These are phyloP conservation scores for Tipula helvola DNA, from an alignment of 2,888 invertebrate genomes.

Conservation along the genomic window DNA sequence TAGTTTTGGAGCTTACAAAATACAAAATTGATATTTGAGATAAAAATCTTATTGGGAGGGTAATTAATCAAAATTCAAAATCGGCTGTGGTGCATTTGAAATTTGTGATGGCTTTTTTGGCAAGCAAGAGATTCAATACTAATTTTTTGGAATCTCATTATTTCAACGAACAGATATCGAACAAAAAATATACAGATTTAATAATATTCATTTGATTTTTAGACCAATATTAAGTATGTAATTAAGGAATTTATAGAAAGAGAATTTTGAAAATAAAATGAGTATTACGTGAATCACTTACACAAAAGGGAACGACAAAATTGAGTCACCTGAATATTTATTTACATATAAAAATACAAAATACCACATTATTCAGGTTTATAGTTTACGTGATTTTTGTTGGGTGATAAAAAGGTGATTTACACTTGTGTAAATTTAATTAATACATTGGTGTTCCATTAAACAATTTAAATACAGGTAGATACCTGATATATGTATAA, in stretches of 20 bases:
- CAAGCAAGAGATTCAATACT: neutral
- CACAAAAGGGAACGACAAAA: neutral
- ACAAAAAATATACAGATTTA: neutral
- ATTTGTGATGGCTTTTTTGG: neutral
- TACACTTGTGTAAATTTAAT: neutral
- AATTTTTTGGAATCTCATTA: neutral
- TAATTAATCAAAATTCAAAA: neutral
- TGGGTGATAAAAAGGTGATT: neutral
- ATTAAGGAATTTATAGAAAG: neutral
- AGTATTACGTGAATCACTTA: neutral
- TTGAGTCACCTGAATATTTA: neutral
- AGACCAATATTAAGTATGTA: neutral
- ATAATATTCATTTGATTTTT: neutral
- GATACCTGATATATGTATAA: neutral
- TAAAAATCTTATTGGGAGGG: neutral
- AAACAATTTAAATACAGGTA: neutral
- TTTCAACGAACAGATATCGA: neutral
- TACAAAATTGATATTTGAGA: neutral
- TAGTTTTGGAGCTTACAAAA: neutral
- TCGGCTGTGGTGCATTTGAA: neutral
- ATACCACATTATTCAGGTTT: neutral
- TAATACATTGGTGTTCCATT: neutral
- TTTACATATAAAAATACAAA: neutral
- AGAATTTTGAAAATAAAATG: neutral
- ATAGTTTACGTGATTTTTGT: neutral